Evolutionary conservation across 2,113 vertebrate genomes (phyloP).

Genomic region (Chrysemys picta): DNA sequence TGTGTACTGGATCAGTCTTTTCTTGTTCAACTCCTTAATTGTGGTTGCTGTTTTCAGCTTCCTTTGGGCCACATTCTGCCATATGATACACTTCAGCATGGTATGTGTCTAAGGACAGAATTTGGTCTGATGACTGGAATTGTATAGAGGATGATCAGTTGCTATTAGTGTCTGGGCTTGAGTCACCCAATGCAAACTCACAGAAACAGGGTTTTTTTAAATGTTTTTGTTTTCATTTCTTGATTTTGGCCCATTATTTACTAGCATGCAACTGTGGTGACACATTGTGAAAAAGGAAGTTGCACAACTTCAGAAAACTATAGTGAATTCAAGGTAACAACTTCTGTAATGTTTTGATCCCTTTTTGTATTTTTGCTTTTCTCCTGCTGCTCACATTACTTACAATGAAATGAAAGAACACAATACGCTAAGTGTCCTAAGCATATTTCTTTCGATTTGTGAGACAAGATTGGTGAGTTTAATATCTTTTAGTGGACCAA

Average conservation of each 20-base stretch:
- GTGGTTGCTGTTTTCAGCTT: accelerated
- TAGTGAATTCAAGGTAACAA: not conserved
- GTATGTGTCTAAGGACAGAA: not conserved
- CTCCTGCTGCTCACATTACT: constrained; percentile 14
- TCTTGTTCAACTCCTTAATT: not conserved
- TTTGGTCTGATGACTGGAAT: not conserved
- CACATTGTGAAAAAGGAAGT: constrained; percentile 48
- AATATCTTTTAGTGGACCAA: not conserved
- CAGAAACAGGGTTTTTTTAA: not conserved
- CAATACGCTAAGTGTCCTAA: not conserved
- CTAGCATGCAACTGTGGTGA: not conserved
- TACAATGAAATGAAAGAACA: constrained; percentile 16
- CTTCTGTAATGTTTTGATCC: not conserved
- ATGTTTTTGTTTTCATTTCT: not conserved
- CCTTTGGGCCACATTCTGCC: not conserved
- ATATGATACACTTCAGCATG: not conserved
- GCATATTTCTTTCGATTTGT: not conserved
- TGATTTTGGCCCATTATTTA: not conserved
- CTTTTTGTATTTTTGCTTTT: constrained; percentile 6
- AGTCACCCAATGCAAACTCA: not conserved
- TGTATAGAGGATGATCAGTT: not conserved
- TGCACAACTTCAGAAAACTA: constrained; percentile 43
- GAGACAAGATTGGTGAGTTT: not conserved
- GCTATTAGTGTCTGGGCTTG: not conserved
- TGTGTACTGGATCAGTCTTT: not conserved